Evolutionary conservation across 2,888 invertebrate species (phyloP).

Genomic region (Tetragonisca angustula): DNA sequence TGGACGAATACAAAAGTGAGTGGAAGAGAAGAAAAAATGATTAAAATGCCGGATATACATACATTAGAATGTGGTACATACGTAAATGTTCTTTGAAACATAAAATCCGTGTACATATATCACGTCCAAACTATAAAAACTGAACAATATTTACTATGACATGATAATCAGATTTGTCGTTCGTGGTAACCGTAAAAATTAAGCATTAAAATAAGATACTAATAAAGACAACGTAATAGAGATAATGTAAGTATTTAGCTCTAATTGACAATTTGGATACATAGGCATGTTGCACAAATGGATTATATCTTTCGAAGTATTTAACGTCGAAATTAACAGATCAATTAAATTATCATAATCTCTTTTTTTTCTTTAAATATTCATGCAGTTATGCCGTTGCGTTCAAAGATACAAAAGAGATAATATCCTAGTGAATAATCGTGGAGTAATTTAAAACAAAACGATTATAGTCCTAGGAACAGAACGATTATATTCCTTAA

Average conservation of each 20-base stretch:
- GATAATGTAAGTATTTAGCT: neutral
- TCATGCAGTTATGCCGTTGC: neutral
- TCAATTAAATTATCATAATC: neutral
- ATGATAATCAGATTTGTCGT: neutral
- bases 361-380: neutral
- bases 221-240: neutral
- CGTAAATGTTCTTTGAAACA: neutral
- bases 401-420: neutral
- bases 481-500: no score
- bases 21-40: constrained; percentile 17
- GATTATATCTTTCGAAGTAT: neutral
- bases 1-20: constrained; percentile 32
- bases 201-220: neutral
- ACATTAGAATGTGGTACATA: constrained; percentile 26
- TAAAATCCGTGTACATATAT: constrained; percentile 34
- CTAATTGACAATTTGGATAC: neutral
- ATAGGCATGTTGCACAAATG: neutral
- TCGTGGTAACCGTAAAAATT: neutral
- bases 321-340: neutral
- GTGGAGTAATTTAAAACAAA: neutral
- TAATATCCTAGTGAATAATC: neutral
- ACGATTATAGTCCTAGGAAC: no score
- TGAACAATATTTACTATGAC: neutral
- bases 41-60: constrained; percentile 32
- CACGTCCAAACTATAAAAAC: constrained; percentile 1